Evolutionary conservation across 2,113 vertebrate species (phyloP), one percentile per base, ranked within the genome.

Genomic region (Cyanocitta stelleri): DNA sequence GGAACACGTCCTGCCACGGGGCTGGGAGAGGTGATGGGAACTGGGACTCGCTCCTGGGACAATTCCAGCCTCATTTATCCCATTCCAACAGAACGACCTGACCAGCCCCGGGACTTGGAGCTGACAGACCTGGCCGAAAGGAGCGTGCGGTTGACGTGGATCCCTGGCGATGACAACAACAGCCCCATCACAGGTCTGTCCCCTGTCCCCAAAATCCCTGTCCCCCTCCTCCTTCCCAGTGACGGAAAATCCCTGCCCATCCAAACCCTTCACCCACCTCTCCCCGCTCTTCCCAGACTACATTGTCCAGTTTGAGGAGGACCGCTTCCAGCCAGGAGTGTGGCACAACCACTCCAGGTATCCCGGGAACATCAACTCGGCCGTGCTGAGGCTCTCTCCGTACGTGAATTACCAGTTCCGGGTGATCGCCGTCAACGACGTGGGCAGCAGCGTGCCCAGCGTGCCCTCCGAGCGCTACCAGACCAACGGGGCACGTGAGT

Each of bases 381-480:
- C 98, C 4, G 23, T 98, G 80, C 98, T 99, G 83, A 98, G 97
- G 73, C 98, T 99, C 6, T 98, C 98, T 4, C 99, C 99, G 0
- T 99, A 98, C 1, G 98, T 99, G 93, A 99, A 99, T 98, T 99
- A 99, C 89, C 99, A 99, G 85, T 99, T 99, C 96, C 98, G 99
- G 29, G 99, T 99, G 71, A 98, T 99, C 3, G 99, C 99, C 3
- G 94, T 99, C 92, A 99, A 99, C 23, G 97, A 98, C 1, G 99
- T 99, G 48, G 99, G 99, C 80, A 99, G 97, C 95, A 99, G 99
- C 87, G 73, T 95, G 61, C 99, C 99, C 78, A 99, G 99, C 64
- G 26, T 32, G 10, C 98, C 99, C 3, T 99, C 99, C 0, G 98
- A 98, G 13, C 98, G 98, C 15, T 99, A 99, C 96, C 98, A 98